Evolutionary conservation across 30 jellyfish, hydroid and myxozoan species (phyloP), one percentile per base, ranked within the genome.

Genomic region (Haliclystus octoradiatus): DNA sequence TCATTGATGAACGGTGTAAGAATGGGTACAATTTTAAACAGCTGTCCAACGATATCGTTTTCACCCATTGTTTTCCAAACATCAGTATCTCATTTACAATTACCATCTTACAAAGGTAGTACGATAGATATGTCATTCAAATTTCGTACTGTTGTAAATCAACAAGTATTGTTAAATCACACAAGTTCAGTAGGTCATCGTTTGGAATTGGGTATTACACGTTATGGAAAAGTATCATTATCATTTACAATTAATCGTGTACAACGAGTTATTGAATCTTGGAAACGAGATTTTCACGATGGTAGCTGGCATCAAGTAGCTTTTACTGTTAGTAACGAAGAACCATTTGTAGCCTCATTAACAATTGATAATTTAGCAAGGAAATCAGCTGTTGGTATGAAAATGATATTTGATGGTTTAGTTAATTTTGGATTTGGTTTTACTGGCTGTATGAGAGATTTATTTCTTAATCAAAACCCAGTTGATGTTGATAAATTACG

Each of bases 401-500:
- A 2, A 47, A 80, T 82, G 49, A 14, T 51, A 0, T 91, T 91
- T 73, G 71, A 91, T 68, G 95, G 95, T 0, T 83, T 85, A 3
- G 52, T 91, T 12, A 82, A 91, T 66, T 33, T 80, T 68, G 99
- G 99, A 0, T 83, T 82, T 50, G 99, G 99, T 3, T 91, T 76
- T 69, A 91, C 99, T 40, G 99, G 99, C 0, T 91, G 99, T 68
- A 91, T 91, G 99, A 77, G 93, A 83, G 93, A 82, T 61, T 47
- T 91, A 47, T 50, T 63, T 7, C 72, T 91, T 28, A 91, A 91
- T 74, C 88, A 78, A 34, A 77, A 77, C 19, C 82, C 62, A 1
- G 63, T 91, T 29, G 63, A 63, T 7, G 19, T 40, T 9, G 19
- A 40, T 9, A 40, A 40, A 40, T 19, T 40, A 9, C 64, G 82